Base-by-base conservation (phyloP, 2,797 vertebrate species). In the Ptychobarbus kaznakovi region DNA sequence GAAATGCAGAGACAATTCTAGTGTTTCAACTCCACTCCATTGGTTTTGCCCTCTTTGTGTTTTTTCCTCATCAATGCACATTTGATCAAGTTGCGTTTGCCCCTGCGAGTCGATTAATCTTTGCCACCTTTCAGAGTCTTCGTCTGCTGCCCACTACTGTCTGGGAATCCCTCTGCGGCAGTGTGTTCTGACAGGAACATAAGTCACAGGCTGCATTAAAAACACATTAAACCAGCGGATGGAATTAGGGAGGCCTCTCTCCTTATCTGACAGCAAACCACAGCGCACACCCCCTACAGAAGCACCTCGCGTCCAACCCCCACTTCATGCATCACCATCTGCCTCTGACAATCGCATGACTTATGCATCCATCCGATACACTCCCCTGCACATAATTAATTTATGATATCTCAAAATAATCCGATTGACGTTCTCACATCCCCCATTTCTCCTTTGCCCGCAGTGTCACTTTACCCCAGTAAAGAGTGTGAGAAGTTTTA, bases 131-230 rank as follows among this genome's bases (percentile, higher is more conserved):
- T 87, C 86, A n/a, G 84, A 83, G 90, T 91, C 89, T 90, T 84
- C 63, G 90, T 88, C 90, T 86, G 84, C 92, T 91, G 88, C 94
- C 93, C 92, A 91, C 93, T 65, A 87, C 87, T 90, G 86, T 92
- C 92, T 90, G 70, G 87, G 88, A 90, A 88, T 93, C 91, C 92
- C 93, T 90, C 56, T 77, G 92, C 92, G 92, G 90, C 92, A 87
- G 35, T 20, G 12, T 58, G 46, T 28, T 81, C 90, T 95, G 94
- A 95, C 94, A 94, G 94, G 91, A 93, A 91, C 94, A 95, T 95
- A 95, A 95, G 93, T 95, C 94, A 95, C 89, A 80, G 81, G 92
- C 93, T 93, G 94, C 93, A 95, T 95, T 95, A 95, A 95, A 95
- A 95, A 94, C 94, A 92, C 94, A 95, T 95, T 95, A 95, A 92